Base-by-base conservation (phyloP, 1,140 invertebrate genomes). In the Drosophila elegans region DNA sequence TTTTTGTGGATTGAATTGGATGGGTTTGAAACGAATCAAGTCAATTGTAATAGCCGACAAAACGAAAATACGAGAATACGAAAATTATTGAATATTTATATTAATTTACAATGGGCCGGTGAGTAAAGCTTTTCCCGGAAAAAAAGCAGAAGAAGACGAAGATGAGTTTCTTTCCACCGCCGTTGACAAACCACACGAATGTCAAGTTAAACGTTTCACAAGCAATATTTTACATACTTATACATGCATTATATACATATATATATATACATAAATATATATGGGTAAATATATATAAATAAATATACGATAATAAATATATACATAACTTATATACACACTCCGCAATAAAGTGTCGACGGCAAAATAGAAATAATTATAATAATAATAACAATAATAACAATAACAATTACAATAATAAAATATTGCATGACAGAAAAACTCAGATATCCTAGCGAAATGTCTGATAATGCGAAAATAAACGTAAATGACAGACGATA, bases 131-230 rank as follows among this genome's bases (percentile, higher is more conserved):
- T 51, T 51, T 51, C 9, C 48, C 38, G 13, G 25, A 25, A 39
- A 49, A 42, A 13, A 51, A 25, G 21, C 32, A 52, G n/a, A 4
- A 10, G n/a, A 39, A 5, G 54, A 13, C 10, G 54, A 38, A 38
- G 46, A 69, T 71, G 67, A 69, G 64, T 69, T 69, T 56, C 55
- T 59, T 81, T 66, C 57, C 53, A 62, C 60, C 51, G 63, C 51
- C 55, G 45, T 80, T 80, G 63, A 56, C 67, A 80, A 74, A 53
- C 54, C 39, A 75, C 78, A 75, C 74, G 61, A 88, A 82, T 88
- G 83, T 88, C 79, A 83, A 88, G 83, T 89, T 89, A 80, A 88
- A 89, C 67, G 75, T 88, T 88, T 88, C 83, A 89, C 79, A 88
- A 88, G 84, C 84, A 88, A 88, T 88, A 88, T 88, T 88, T 88